Evolutionary conservation across 2,888 invertebrate genomes (phyloP), one percentile per base, ranked within the genome.

Genomic region (Allacma fusca): DNA sequence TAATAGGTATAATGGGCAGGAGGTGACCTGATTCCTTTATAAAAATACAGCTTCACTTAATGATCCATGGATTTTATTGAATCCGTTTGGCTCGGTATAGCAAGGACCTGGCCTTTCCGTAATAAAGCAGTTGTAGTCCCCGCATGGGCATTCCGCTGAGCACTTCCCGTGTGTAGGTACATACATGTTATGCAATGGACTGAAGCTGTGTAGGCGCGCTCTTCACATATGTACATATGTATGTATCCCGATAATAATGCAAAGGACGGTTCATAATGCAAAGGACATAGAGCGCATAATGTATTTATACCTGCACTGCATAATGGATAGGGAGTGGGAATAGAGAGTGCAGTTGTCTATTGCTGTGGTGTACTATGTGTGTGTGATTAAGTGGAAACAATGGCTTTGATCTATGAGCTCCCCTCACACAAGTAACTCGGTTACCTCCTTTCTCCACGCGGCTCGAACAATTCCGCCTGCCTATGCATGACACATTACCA

Each of bases 51-150:
- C 26, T 50, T 70, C 70, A 70, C 44, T 70, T 70, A 70, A 70
- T 70, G 70, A 50, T 28, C 70, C 70, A 28, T 70, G 50, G 70
- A 50, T 50, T 70, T 70, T 70, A 70, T 70, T 44, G 40, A 40
- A 69, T 69, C 40, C 43, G 12, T 43, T 23, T 43, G 19, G 4
- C 43, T 69, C 43, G 4, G 9, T 50, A 2, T 16, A 40, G 40
- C 40, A 5, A 19, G 19, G 19, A 5, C 19, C 50, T 50, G 50
- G 50, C 50, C 50, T 50, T 50, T 40, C 5, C 7, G 40, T 9
- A 40, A n/a, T n/a, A n/a, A n/a, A n/a, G n/a, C n/a, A n/a, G n/a
- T n/a, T n/a, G n/a, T n/a, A n/a, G n/a, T n/a, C n/a, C n/a, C n/a
- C n/a, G n/a, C n/a, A n/a, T n/a, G n/a, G n/a, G n/a, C n/a, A n/a